A percentile compares a stretch with the other conserved stretches of the same genome.
Evolutionary conservation across 2,888 invertebrate genomes (phyloP).

Genomic region (Tetropium fuscum): DNA sequence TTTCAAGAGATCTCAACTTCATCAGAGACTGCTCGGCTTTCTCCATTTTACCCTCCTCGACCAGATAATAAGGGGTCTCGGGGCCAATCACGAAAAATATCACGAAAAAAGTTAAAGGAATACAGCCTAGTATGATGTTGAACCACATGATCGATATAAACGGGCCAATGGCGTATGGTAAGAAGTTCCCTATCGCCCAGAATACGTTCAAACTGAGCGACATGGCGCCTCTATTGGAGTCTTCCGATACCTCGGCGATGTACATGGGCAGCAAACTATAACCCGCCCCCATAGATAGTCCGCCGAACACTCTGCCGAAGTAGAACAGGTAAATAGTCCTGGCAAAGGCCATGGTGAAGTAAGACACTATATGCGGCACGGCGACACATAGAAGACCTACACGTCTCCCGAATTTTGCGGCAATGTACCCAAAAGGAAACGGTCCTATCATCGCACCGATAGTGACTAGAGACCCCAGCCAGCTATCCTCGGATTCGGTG

Average conservation of each 20-base stretch:
- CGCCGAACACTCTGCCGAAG: constrained; percentile 66
- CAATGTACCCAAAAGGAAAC: constrained; percentile 75
- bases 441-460: constrained; percentile 71
- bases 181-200: constrained; percentile 75
- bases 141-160: constrained; percentile 74
- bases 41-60: constrained; percentile 69
- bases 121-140: constrained; percentile 65
- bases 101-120: constrained; percentile 67
- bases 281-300: constrained; percentile 75
- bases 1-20: constrained; percentile 75
- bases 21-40: constrained; percentile 75
- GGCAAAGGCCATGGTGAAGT: constrained; percentile 43
- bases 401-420: constrained; percentile 76
- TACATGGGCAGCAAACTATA: constrained; percentile 85
- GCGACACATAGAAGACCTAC: constrained; percentile 71
- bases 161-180: constrained; percentile 78
- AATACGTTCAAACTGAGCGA: constrained; percentile 76
- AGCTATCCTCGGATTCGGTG: constrained; percentile 63
- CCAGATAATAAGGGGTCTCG: constrained; percentile 80
- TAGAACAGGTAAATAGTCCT: constrained; percentile 49
- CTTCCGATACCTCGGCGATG: constrained; percentile 84
- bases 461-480: constrained; percentile 68
- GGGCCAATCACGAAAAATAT: constrained; percentile 73
- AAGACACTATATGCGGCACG: constrained; percentile 44
- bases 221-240: constrained; percentile 80